These are phyloP conservation scores for Eupithecia insigniata DNA, from an alignment of 2,888 invertebrate genomes.

Conservation along the genomic window DNA sequence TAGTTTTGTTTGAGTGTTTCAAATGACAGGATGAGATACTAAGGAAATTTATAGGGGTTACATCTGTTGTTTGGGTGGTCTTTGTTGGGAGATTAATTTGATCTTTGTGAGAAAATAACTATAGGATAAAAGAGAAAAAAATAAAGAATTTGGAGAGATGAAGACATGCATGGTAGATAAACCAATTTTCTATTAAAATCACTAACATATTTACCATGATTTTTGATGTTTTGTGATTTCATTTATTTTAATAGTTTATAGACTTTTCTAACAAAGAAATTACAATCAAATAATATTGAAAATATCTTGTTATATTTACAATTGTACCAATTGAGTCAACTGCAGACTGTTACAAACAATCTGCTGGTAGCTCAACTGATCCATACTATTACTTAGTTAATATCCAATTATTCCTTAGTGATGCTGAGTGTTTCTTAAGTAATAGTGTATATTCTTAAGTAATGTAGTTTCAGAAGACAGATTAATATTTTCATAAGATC, in stretches of 20 bases:
- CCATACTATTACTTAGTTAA: too few relatives aligned
- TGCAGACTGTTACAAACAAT: too few relatives aligned
- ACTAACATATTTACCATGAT: not conserved
- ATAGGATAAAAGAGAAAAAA: not conserved
- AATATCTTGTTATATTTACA: too few relatives aligned
- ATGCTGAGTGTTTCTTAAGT: not conserved
- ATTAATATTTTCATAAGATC: not conserved
- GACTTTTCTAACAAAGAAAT: too few relatives aligned
- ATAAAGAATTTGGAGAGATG: not conserved
- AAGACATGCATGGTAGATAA: not conserved
- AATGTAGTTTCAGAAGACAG: not conserved
- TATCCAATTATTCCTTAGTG: too few relatives aligned
- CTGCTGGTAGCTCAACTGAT: too few relatives aligned
- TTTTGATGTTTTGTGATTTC: not conserved
- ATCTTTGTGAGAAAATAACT: conserved; percentile 12
- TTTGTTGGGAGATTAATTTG: conserved; percentile 21
- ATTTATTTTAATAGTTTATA: not conserved
- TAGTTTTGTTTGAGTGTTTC: conserved; percentile 46
- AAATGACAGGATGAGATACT: conserved; percentile 43
- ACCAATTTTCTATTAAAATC: not conserved
- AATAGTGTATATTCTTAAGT: not conserved
- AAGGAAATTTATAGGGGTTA: conserved; percentile 37
- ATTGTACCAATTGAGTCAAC: too few relatives aligned
- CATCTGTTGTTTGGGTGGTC: conserved; percentile 38
- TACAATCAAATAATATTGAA: too few relatives aligned